phyloP scores from a whole-genome alignment of 1,140 invertebrate species.

The Conus betulinus region DNA sequence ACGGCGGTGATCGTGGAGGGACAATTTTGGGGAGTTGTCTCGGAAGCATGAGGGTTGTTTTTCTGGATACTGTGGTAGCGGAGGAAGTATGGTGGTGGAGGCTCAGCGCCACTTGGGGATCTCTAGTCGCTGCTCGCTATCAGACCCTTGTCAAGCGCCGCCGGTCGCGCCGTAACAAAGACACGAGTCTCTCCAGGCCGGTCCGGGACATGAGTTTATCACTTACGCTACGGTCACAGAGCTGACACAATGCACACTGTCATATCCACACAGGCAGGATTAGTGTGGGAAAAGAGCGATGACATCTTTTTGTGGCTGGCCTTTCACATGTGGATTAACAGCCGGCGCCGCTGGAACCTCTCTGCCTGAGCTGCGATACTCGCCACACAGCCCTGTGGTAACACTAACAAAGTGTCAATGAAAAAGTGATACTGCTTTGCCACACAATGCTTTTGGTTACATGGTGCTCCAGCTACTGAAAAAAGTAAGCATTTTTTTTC shows the following conservation, averaged over 20 bases:
- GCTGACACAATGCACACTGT: slow-evolving; percentile 1
- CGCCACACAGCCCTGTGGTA: neutral
- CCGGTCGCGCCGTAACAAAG: too few relatives aligned
- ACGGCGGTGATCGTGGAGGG: too few relatives aligned
- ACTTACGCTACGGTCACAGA: neutral
- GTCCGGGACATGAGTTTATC: neutral
- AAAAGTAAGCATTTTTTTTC: neutral
- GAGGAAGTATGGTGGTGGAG: neutral
- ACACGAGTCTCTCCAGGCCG: neutral
- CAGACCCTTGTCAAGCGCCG: too few relatives aligned
- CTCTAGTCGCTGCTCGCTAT: too few relatives aligned
- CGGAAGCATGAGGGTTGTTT: neutral
- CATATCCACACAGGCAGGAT: too few relatives aligned
- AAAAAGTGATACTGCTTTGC: neutral
- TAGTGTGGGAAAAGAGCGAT: too few relatives aligned
- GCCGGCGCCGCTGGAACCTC: too few relatives aligned
- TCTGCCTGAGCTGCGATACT: too few relatives aligned
- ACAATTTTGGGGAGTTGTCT: too few relatives aligned
- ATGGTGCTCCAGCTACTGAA: neutral
- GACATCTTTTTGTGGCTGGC: too few relatives aligned
- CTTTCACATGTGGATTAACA: too few relatives aligned
- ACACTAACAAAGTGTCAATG: neutral
- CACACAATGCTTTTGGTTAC: neutral
- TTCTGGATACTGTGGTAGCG: neutral
- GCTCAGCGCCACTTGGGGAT: neutral